A percentile compares a stretch with the other conserved stretches of the same genome.
Conservation (phyloP, 2,888 invertebrate species). For the Aricia artaxerxes region DNA sequence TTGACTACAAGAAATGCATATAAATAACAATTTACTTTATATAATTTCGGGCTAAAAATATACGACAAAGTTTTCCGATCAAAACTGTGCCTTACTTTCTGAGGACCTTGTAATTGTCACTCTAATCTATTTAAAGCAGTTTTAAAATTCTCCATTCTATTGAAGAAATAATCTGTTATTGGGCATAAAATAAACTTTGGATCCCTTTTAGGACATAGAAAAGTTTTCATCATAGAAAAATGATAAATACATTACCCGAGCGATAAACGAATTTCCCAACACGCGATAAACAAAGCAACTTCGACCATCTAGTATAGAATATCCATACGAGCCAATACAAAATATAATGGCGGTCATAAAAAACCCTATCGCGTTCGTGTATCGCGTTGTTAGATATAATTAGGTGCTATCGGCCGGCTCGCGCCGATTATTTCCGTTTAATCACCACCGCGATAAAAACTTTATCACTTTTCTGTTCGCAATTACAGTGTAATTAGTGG, state of each 20-base stretch:
- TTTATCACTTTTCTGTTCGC: slow-evolving; percentile 26
- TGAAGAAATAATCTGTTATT: too few species aligned
- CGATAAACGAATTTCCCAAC: background rate
- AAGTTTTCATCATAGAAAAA: background rate
- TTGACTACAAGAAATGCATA: too few species aligned
- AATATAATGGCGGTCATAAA: slow-evolving; percentile 17
- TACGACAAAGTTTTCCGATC: too few species aligned
- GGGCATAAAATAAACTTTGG: too few species aligned
- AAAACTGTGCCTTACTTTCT: too few species aligned
- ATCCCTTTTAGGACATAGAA: background rate
- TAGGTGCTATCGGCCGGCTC: background rate
- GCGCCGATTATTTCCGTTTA: slow-evolving; percentile 23
- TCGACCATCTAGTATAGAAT: background rate
- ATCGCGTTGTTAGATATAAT: slow-evolving; percentile 22
- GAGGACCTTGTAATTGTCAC: too few species aligned
- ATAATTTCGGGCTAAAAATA: too few species aligned
- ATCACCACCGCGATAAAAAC: slow-evolving; percentile 28
- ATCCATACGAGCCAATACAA: background rate
- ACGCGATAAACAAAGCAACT: background rate
- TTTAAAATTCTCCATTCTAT: too few species aligned
- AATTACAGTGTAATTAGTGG: slow-evolving; percentile 18
- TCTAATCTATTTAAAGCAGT: too few species aligned
- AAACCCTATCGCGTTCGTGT: background rate
- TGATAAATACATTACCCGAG: background rate
- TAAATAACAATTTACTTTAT: too few species aligned